Conservation (phyloP, 2,113 vertebrate genomes). For the Erythrolamprus reginae region DNA sequence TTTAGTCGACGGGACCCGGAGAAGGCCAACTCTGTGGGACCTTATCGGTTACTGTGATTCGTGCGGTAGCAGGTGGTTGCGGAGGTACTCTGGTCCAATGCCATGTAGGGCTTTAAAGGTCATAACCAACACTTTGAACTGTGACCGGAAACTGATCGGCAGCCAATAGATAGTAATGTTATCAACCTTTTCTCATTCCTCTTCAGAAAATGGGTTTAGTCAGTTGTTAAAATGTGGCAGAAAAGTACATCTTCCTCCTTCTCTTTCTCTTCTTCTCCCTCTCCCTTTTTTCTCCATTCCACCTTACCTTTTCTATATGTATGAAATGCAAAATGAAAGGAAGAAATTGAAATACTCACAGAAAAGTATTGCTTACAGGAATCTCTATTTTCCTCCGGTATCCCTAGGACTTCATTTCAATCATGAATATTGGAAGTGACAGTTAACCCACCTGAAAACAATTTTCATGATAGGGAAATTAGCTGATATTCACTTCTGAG, state of each 20-base stretch:
- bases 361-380: neutral
- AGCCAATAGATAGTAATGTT: too few species aligned
- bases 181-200: neutral
- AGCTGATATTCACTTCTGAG: neutral
- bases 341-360: neutral
- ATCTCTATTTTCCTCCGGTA: neutral
- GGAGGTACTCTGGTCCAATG: too few species aligned
- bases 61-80: too few species aligned
- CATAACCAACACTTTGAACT: too few species aligned
- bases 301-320: neutral
- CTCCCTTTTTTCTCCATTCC: neutral
- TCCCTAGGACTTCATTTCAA: neutral
- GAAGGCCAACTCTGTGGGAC: too few species aligned
- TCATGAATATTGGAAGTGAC: neutral
- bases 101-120: too few species aligned
- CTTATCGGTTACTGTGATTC: too few species aligned
- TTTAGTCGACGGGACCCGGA: too few species aligned
- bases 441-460: neutral
- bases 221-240: neutral
- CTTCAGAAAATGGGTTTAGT: neutral
- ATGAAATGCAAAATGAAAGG: neutral
- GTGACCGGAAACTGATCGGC: too few species aligned
- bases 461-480: neutral
- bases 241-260: neutral
- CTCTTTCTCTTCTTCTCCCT: neutral